Evolutionary conservation across 2,888 invertebrate genomes (phyloP), one percentile per base, ranked within the genome.

Genomic region (Marasmarcha lunaedactyla): DNA sequence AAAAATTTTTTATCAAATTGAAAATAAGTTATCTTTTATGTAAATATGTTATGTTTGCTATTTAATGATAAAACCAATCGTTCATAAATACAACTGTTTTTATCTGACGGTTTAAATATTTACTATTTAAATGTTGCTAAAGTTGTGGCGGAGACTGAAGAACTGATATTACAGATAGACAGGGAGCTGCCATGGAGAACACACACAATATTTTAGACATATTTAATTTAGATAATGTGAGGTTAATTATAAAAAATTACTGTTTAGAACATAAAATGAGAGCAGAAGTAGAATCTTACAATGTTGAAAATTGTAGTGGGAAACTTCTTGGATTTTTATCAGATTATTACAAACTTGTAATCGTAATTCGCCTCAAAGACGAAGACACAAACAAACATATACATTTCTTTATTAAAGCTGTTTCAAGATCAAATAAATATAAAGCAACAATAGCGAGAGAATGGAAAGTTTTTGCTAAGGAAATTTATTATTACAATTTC

Each of bases 281-380:
- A 14, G 46, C 46, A 14, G 25, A 43, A 4, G 45, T 68, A 37
- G 48, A 60, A 40, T 52, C 57, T 14, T 78, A 65, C 48, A 42
- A 35, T 15, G 45, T 73, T 7, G 35, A 52, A 14, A 59, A 56
- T 38, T 77, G 79, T 1, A 79, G 76, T 52, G 65, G 71, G 9
- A 73, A 71, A 51, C 77, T 81, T 76, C 50, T 83, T 41, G 83
- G 83, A 12, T 81, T 73, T 46, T 46, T 78, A 15, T 56, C 68
- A n/a, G 83, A 83, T 47, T 78, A 81, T 51, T 73, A 67, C 66
- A 79, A 64, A 58, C 49, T 81, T 1, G 55, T 63, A 54, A 63
- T 81, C 10, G 42, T 49, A 39, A 27, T 59, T 15, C 40, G 20
- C 4, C 7, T 20, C 4, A 20, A 20, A 20, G 30, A 10, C 3